Base-by-base conservation (phyloP, 2,113 vertebrate genomes). In the Alethe diademata region DNA sequence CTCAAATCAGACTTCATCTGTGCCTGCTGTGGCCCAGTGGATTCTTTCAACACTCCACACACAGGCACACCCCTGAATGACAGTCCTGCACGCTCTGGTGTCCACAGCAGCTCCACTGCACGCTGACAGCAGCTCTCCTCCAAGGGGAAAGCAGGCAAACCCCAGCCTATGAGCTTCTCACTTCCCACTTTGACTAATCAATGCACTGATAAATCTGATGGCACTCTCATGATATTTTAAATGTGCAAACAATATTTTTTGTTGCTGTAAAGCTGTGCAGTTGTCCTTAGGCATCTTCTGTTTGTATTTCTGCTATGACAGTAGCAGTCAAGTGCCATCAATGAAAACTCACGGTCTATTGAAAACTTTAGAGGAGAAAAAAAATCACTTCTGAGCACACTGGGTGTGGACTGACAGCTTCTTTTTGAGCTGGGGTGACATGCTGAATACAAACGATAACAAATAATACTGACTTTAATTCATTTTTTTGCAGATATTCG, bases 291-390 rank as follows among this genome's bases (percentile, higher is more conserved):
- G 91, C 88, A 90, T 61, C 83, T 74, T 92, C 79, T 93, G 56
- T 24, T 90, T 90, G 96, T 72, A 74, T 95, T 95, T 96, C 94
- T 97, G 93, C 83, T 86, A n/a, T 53, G 88, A 96, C 80, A 93
- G 90, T 28, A 93, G 95, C 42, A 75, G 33, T 92, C 93, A 93
- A 97, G 79, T 56, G 86, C 90, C 97, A 91, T 94, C 92, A 97
- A 94, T 80, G 91, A 91, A 96, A 96, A 82, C 70, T 94, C 93
- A 80, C 1, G 15, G 89, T 75, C 91, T 81, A 92, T 6, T 95
- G 88, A 86, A 96, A 96, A 91, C 75, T 66, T 69, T 6, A 28
- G 15, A 62, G 80, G 24, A 86, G 33, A 22, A 95, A 22, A 95
- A 36, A 45, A 95, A 95, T 73, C 92, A 95, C 74, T 83, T 90